phyloP scores from a whole-genome alignment of 1,140 invertebrate species.

The Oppia nitens region DNA sequence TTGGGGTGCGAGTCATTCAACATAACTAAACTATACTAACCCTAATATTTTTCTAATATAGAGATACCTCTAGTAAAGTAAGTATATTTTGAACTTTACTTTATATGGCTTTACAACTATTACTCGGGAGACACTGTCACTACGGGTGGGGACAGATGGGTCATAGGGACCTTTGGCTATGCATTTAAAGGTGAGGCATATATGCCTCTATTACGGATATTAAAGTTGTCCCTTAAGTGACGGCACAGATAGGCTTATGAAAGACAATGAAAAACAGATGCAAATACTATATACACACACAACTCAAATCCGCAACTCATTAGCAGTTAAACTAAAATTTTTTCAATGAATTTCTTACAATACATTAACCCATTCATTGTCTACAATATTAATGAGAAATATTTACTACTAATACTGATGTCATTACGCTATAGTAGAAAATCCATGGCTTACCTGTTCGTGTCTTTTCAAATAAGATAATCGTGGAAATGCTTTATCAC shows the following conservation, averaged over 20 bases:
- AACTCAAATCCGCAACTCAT: too few species aligned
- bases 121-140: not conserved
- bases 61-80: too few species aligned
- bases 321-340: too few species aligned
- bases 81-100: too few species aligned
- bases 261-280: too few species aligned
- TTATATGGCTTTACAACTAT: not conserved
- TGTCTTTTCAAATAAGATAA: conserved; percentile 74
- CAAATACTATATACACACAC: too few species aligned
- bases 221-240: not conserved
- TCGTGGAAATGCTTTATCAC: conserved; percentile 71
- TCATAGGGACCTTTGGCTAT: not conserved
- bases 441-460: conserved; percentile 74
- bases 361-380: too few species aligned
- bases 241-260: too few species aligned
- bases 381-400: too few species aligned
- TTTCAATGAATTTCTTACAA: too few species aligned
- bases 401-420: too few species aligned
- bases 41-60: not conserved
- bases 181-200: not conserved
- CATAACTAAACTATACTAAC: not conserved
- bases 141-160: not conserved
- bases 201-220: not conserved
- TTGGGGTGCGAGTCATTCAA: not conserved
- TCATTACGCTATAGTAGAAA: too few species aligned